Base-by-base conservation (phyloP, 2,888 invertebrate genomes). In the Mimachlamys varia region DNA sequence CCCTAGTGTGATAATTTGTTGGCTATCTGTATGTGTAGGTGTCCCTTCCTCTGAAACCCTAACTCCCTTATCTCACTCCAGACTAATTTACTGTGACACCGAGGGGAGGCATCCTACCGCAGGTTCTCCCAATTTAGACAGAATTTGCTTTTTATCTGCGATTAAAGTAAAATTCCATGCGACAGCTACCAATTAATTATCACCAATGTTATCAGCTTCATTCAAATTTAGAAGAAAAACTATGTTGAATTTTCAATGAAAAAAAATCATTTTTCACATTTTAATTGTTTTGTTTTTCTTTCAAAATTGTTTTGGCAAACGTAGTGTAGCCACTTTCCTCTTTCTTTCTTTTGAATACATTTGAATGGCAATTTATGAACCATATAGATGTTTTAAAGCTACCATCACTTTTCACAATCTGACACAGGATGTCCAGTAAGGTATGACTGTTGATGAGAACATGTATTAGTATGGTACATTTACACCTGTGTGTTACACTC, bases 11-110 rank as follows among this genome's bases (percentile, higher is more conserved):
- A 76, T 76, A 76, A 76, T 76, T 76, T 33, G 76, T 33, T 33
- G 76, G 76, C 76, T 76, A 76, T 76, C 76, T 76, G 76, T 76
- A 15, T 33, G 33, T 27, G 76, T 76, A 76, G 76, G 76, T 76
- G 76, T 76, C 33, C 33, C 76, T 76, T 22, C 76, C 27, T 22
- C 0, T 12, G 76, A 76, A 76, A 76, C 76, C 7, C 76, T 33
- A 76, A 27, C 76, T 76, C 76, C 33, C 76, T 76, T 76, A 76
- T 76, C 76, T 76, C 27, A 27, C 76, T 33, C 33, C 33, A 12
- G 33, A 33, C 33, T 76, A 76, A 76, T 76, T 76, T 76, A 76
- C 76, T 76, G 33, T 33, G 76, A 76, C 76, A 76, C 33, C 62
- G 0, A 13, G 76, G 19, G 33, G 33, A 76, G 15, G 33, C 76